Base-by-base conservation (phyloP, 1,140 invertebrate species). In the Piezodorus guildinii region DNA sequence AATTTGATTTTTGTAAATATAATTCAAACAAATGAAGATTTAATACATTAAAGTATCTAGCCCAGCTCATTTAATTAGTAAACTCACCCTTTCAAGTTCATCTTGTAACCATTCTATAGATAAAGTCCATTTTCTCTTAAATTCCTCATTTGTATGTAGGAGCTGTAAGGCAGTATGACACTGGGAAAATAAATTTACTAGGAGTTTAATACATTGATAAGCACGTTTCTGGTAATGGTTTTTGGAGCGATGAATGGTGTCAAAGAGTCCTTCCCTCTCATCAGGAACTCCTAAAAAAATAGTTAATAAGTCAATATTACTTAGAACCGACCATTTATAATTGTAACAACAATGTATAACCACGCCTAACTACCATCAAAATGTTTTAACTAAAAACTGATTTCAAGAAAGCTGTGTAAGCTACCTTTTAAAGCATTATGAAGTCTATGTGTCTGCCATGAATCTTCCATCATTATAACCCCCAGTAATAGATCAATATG, bases 201-300 rank as follows among this genome's bases (percentile, higher is more conserved):
- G 82, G 73, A 91, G 91, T 77, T 98, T 97, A 43, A 97, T 94
- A 74, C 94, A 96, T 73, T 96, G 92, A 77, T 98, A 98, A 43
- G 93, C 91, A 67, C 94, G 78, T 76, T 97, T 97, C 74, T 97
- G 94, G 74, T 96, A 95, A 77, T 96, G 91, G 68, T 86, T 90
- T 73, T 95, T 96, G 30, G 90, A 90, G 64, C 90, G 83, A 68
- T 87, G 82, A 71, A 96, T 95, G 56, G 89, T 96, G 70, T 97
- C 94, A 71, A 97, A 86, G 30, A 98, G 77, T 1, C 94, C 94
- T 73, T 96, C 93, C 21, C 91, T 80, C 69, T 96, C 93, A 66
- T 96, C 91, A 2, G 87, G 89, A 54, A 95, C 85, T 66, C 89
- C 85, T 84, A 62, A 10, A 68, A 44, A 14, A 60, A 39, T 1